Conservation (phyloP, 2,797 vertebrate genomes). For the Anguilla marmorata region DNA sequence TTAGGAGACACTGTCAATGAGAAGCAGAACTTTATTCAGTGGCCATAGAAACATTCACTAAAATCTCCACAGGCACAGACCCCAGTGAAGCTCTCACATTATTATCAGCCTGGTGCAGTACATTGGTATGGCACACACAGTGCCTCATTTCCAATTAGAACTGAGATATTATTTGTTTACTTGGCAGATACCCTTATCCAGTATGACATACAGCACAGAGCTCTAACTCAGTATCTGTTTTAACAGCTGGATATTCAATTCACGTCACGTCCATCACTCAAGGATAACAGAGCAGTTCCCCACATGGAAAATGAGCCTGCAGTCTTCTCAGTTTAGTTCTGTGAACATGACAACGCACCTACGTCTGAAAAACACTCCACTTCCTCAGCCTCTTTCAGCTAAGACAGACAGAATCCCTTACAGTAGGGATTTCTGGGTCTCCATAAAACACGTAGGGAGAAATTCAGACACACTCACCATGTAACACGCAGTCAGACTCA, state of each 20-base stretch:
- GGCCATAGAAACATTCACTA: not conserved
- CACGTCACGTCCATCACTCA: not conserved
- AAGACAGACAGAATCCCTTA: not conserved
- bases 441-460: not conserved
- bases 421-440: not conserved
- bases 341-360: not conserved
- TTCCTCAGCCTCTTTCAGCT: not conserved
- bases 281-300: constrained; percentile 4
- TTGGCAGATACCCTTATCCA: not conserved
- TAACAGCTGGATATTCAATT: not conserved
- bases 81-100: not conserved
- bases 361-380: not conserved
- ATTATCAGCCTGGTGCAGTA: not conserved
- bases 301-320: not conserved
- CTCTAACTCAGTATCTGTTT: not conserved
- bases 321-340: not conserved
- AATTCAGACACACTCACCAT: not conserved
- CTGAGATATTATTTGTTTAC: not conserved
- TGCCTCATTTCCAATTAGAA: not conserved
- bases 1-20: no score
- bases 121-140: not conserved
- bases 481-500: not conserved
- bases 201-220: not conserved
- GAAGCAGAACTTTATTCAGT: not conserved
- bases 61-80: not conserved